Base-by-base conservation (phyloP, 2,888 invertebrate species). In the Erebia aethiops region DNA sequence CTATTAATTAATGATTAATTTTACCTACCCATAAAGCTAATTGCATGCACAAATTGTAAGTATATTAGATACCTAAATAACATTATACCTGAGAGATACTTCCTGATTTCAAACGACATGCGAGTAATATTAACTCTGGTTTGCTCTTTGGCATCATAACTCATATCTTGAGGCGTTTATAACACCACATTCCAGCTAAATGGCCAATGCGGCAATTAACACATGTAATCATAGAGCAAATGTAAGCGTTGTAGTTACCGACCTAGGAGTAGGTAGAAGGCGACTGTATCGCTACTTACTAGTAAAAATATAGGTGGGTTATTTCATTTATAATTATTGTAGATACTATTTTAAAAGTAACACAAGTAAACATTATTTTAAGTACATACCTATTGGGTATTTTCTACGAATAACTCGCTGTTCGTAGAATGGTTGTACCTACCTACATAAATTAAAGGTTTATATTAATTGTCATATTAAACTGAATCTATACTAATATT, bases 81-180 rank as follows among this genome's bases (percentile, higher is more conserved):
- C 63, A 66, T 60, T 62, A 56, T 51, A 66, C 64, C 67, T 61
- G 51, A 61, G 70, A 70, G 60, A 58, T 68, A 73, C 70, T 76
- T 76, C 75, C 75, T 76, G 68, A 73, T 70, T 72, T 71, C 62
- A 62, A 60, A 69, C 70, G 70, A 73, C 70, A 64, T 69, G 68
- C 69, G 60, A 69, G 56, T 61, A 69, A 49, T 65, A 74, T 75
- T 72, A 77, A 72, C 61, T 72, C 71, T 64, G 66, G 69, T 69
- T 73, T 77, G 75, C 77, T 71, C 76, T 74, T 74, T 75, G 74
- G 70, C 74, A 74, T 72, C 77, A 76, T 77, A 77, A 74, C 64
- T 75, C 70, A 76, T 71, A 72, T 72, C 74, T 71, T 64, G 70
- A 71, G 68, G 71, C 71, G 68, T 71, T 72, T 75, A 72, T 71